These are phyloP conservation scores for Gouania willdenowi DNA, from an alignment of 2,797 vertebrate species.

Conservation along the genomic window DNA sequence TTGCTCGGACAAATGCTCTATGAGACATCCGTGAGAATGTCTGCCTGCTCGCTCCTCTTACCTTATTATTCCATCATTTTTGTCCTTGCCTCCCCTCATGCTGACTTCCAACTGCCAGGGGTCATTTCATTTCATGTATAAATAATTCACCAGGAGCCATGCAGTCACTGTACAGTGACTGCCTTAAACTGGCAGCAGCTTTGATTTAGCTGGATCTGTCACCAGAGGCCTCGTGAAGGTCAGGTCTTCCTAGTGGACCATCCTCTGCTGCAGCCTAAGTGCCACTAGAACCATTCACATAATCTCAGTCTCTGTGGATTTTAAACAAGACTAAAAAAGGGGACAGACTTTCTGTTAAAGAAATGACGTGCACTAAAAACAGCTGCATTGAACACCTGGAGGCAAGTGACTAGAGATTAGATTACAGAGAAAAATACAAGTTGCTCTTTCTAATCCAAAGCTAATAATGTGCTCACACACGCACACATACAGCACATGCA, in stretches of 20 bases:
- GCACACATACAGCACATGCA: no score
- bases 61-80: conserved; percentile 7
- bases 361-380: no score
- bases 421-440: no score
- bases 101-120: conserved; percentile 42
- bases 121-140: conserved; percentile 59
- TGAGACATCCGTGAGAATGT: conserved; percentile 3
- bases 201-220: conserved; percentile 66
- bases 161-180: conserved; percentile 33
- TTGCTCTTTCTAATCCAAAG: conserved; percentile 57
- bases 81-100: conserved; percentile 31
- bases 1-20: neutral
- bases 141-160: conserved; percentile 63
- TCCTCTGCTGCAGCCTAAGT: conserved; percentile 34
- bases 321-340: neutral
- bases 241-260: conserved; percentile 41
- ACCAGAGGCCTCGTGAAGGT: conserved; percentile 61
- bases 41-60: neutral
- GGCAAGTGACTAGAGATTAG: conserved; percentile 52
- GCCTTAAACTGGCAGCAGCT: conserved; percentile 64
- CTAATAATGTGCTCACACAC: conserved; percentile 22
- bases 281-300: conserved; percentile 8
- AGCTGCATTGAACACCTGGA: no score
- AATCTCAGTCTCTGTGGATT: neutral
- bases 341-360: no score